Base-by-base conservation (phyloP, 1,140 invertebrate species). In the Brachionus sp. region DNA sequence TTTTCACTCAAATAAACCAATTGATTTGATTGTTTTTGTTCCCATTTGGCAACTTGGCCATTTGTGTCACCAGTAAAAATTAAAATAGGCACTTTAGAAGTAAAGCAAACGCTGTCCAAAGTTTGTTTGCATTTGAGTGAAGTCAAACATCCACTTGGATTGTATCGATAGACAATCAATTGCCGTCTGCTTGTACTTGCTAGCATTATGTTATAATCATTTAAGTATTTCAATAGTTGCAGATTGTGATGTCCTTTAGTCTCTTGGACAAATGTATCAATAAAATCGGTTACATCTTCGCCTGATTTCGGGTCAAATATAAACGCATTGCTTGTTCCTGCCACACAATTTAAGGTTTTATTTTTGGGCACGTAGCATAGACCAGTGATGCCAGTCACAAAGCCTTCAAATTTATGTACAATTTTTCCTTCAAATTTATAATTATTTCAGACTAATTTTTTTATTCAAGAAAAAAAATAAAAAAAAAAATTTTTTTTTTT, bases 21-120 rank as follows among this genome's bases (percentile, higher is more conserved):
- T 85, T 88, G 87, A 84, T 88, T 89, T 6, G 88, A 88, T 84
- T 89, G 88, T 87, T 88, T 89, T 70, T 87, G 85, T 84, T 89
- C 88, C 88, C 88, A 89, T 84, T 89, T 89, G n/a, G 86, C 86
- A 46, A 89, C 87, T 6, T 84, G 85, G 16, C 88, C 88, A 25
- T 88, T 86, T 68, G 86, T 84, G 73, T 88, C 88, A 2, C 88
- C 88, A 84, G 85, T 87, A 84, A 89, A 89, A 29, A 88, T 86
- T 29, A 89, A 84, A 75, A 83, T 83, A n/a, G 64, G 82, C 13
- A 70, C 16, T 25, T 83, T 75, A 5, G 29, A 53, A 6, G 82
- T 83, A 46, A 23, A 73, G 25, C 44, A 53, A 0, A 89, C 46
- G 84, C 86, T 88, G 83, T 89, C 88, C 33, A 89, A 66, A 6